Evolutionary conservation across 2,797 vertebrate species (phyloP).

Genomic region (Notolabrus celidotus): DNA sequence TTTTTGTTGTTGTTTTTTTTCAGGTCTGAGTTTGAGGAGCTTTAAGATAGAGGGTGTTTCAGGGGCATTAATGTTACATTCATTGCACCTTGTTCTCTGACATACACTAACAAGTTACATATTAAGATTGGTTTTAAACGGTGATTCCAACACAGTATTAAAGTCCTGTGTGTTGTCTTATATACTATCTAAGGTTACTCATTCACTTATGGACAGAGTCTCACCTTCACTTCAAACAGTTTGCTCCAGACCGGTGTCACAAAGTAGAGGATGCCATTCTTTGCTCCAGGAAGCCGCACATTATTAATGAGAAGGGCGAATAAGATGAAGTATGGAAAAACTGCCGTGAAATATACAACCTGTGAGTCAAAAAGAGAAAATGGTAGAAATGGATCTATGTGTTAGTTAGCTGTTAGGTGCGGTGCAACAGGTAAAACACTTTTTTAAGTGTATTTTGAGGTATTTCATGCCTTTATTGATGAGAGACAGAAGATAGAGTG

Average conservation of each 20-base stretch:
- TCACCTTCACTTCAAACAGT: slow-evolving; percentile 84
- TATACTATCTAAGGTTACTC: not conserved
- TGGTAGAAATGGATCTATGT: not conserved
- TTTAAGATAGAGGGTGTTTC: too few species aligned
- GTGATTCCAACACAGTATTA: too few species aligned
- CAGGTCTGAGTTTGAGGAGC: too few species aligned
- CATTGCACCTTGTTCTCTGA: too few species aligned
- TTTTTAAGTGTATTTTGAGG: too few species aligned
- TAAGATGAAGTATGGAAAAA: slow-evolving; percentile 84
- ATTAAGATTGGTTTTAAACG: too few species aligned
- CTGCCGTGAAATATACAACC: slow-evolving; percentile 85
- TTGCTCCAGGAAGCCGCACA: slow-evolving; percentile 85
- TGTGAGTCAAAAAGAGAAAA: slow-evolving; percentile 51
- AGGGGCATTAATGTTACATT: too few species aligned
- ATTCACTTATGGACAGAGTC: slow-evolving; percentile 7
- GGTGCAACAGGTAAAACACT: not conserved
- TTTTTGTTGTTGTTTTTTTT: too few species aligned
- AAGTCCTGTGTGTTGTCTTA: too few species aligned
- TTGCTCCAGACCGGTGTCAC: slow-evolving; percentile 82
- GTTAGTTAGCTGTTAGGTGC: not conserved
- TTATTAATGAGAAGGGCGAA: slow-evolving; percentile 86
- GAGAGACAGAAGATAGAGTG: too few species aligned
- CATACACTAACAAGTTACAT: too few species aligned
- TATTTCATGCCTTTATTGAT: too few species aligned
- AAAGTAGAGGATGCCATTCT: slow-evolving; percentile 82